A percentile compares a stretch with the other conserved stretches of the same genome.
phyloP scores from a whole-genome alignment of 2,888 invertebrate genomes.

The Netelia inedita region DNA sequence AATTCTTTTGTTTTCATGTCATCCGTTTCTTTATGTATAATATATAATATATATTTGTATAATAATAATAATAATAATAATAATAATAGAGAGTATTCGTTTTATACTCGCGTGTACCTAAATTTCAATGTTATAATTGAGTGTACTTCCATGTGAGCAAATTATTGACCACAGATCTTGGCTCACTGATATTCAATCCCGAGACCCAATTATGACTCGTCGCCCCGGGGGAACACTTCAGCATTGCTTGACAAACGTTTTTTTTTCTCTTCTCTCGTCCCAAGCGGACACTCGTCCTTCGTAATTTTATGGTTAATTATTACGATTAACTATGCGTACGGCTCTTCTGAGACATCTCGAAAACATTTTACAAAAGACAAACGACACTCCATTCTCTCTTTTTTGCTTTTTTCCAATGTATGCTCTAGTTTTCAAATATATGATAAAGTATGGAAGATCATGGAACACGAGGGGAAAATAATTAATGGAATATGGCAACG shows the following conservation, averaged over 20 bases:
- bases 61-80: slow-evolving; percentile 67
- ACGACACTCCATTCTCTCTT: slow-evolving; percentile 60
- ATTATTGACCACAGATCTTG: slow-evolving; percentile 73
- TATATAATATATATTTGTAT: slow-evolving; percentile 73
- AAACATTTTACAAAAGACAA: slow-evolving; percentile 73
- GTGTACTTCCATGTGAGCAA: slow-evolving; percentile 71
- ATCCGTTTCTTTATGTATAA: slow-evolving; percentile 68
- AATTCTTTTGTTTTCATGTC: slow-evolving; percentile 59
- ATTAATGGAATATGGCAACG: slow-evolving; percentile 29
- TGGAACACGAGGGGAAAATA: slow-evolving; percentile 60
- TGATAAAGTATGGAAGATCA: slow-evolving; percentile 67
- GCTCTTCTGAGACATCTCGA: slow-evolving; percentile 68
- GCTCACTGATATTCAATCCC: slow-evolving; percentile 70
- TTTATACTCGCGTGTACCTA: slow-evolving; percentile 72
- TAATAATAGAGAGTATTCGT: slow-evolving; percentile 73
- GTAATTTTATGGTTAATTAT: slow-evolving; percentile 53
- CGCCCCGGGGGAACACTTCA: slow-evolving; percentile 70
- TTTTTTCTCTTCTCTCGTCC: slow-evolving; percentile 21
- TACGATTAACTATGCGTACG: slow-evolving; percentile 66
- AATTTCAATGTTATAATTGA: slow-evolving; percentile 74
- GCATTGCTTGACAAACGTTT: slow-evolving; percentile 69
- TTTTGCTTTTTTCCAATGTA: slow-evolving; percentile 53
- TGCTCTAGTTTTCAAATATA: slow-evolving; percentile 62
- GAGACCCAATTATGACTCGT: slow-evolving; percentile 68
- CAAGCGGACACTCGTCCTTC: slow-evolving; percentile 59